Percentiles rank a stretch among this genome's conserved stretches.
phyloP scores from a whole-genome alignment of 2,888 invertebrate genomes.

The Pollenia angustigena region DNA sequence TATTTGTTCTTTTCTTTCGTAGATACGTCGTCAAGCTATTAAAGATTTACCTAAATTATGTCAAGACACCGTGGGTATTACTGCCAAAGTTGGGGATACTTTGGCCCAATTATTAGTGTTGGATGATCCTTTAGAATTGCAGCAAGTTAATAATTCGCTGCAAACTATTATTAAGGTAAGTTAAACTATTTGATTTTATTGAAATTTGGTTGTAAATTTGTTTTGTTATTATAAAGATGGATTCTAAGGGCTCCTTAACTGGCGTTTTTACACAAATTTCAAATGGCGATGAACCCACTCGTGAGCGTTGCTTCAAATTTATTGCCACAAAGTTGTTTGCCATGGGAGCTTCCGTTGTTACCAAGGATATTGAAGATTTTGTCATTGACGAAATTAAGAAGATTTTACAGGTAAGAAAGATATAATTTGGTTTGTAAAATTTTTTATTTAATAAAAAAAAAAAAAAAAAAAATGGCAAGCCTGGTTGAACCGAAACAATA shows the following conservation, averaged over 20 bases:
- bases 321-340: slow-evolving; percentile 92
- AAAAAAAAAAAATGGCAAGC: not conserved
- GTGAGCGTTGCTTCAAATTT: slow-evolving; percentile 95
- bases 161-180: slow-evolving; percentile 85
- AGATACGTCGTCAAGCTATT: slow-evolving; percentile 97
- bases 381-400: slow-evolving; percentile 94
- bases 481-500: no score
- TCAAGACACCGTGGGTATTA: slow-evolving; percentile 92
- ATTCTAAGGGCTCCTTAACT: slow-evolving; percentile 86
- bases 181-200: not conserved
- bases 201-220: not conserved
- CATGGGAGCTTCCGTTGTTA: slow-evolving; percentile 90
- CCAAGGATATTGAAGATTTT: slow-evolving; percentile 93
- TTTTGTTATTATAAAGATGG: slow-evolving; percentile 75
- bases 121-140: slow-evolving; percentile 93
- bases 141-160: slow-evolving; percentile 93
- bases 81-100: slow-evolving; percentile 95
- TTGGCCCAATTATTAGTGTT: slow-evolving; percentile 95
- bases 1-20: not conserved
- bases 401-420: slow-evolving; percentile 87
- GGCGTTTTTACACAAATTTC: slow-evolving; percentile 89
- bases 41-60: slow-evolving; percentile 95
- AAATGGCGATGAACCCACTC: slow-evolving; percentile 89
- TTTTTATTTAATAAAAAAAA: not conserved
- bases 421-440: not conserved